These are phyloP conservation scores for Ciconia nigra DNA, from an alignment of 2,797 vertebrate species.

Conservation along the genomic window DNA sequence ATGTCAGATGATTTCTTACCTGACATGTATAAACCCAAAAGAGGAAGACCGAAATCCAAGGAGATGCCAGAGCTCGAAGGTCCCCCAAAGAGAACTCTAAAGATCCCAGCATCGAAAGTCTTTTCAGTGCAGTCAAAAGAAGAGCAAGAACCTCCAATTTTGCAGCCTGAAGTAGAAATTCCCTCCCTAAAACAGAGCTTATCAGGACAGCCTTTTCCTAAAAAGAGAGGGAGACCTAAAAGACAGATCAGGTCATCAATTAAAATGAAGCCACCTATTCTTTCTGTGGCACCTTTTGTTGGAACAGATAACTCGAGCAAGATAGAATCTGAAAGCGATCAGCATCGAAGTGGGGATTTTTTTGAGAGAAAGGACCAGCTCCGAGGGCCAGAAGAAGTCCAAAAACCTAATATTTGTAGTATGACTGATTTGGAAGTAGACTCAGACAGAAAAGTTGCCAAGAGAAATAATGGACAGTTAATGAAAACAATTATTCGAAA, in stretches of 20 bases:
- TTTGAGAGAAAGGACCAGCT: slow-evolving; percentile 72
- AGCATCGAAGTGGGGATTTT: slow-evolving; percentile 65
- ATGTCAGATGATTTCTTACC: slow-evolving; percentile 70
- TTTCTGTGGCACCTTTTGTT: slow-evolving; percentile 82
- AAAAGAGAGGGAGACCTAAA: slow-evolving; percentile 92
- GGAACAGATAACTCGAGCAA: slow-evolving; percentile 75
- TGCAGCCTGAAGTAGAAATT: slow-evolving; percentile 91
- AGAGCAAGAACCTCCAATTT: slow-evolving; percentile 85
- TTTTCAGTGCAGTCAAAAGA: slow-evolving; percentile 90
- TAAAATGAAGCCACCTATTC: slow-evolving; percentile 89
- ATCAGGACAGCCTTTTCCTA: slow-evolving; percentile 78
- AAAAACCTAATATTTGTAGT: slow-evolving; percentile 59
- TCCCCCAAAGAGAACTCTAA: slow-evolving; percentile 85
- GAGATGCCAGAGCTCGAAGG: slow-evolving; percentile 92
- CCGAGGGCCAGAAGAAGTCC: slow-evolving; percentile 64
- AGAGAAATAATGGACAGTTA: slow-evolving; percentile 88
- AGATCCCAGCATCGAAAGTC: slow-evolving; percentile 90
- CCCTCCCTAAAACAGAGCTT: slow-evolving; percentile 77
- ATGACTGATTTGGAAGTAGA: slow-evolving; percentile 72
- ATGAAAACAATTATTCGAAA: slow-evolving; percentile 94
- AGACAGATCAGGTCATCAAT: slow-evolving; percentile 85
- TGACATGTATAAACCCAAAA: slow-evolving; percentile 81
- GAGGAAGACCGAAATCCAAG: slow-evolving; percentile 88
- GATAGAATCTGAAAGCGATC: slow-evolving; percentile 67
- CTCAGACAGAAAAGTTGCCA: slow-evolving; percentile 82